Evolutionary conservation across 2,797 vertebrate genomes (phyloP), one percentile per base, ranked within the genome.

Genomic region (Valencia hispanica): DNA sequence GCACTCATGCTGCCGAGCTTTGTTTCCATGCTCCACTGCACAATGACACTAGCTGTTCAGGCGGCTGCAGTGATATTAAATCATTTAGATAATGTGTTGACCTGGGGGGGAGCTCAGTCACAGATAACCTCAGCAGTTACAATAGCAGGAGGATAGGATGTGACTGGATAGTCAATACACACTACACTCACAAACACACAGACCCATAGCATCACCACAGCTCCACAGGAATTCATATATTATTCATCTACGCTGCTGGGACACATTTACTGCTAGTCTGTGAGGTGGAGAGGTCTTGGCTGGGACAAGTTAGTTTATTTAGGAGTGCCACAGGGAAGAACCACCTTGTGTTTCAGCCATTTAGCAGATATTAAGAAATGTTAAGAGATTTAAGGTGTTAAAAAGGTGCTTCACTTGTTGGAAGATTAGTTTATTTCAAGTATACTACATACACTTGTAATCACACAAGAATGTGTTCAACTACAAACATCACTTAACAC

Each of bases 81-180:
- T 93, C 86, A 92, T 92, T 90, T 91, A 89, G 89, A 92, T 92
- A 92, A 93, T 88, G 88, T 80, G 86, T 77, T 88, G 87, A 93
- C 91, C 89, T 70, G 84, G 59, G 85, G 41, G 87, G 78, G 79
- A 80, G 79, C 76, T 71, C 83, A 80, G 81, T 77, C 75, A 84
- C 76, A 82, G 77, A 88, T 82, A 88, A 92, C 84, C 88, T 84
- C 86, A 73, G 83, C 77, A 25, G 66, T 32, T 83, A 68, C 1
- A 71, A 84, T 75, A 82, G 82, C 73, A 83, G 75, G 59, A 55
- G 63, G 79, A 81, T 59, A 84, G 78, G 85, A 89, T 91, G 90
- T 86, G 90, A 91, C 84, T 74, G 77, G 87, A 87, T 81, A 82
- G 77, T 81, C 80, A 90, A 87, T 83, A 81, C 79, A 34, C 57